These are phyloP conservation scores for Brachionus asplanchnoidis DNA, from an alignment of 1,140 invertebrate genomes.

Conservation along the genomic window DNA sequence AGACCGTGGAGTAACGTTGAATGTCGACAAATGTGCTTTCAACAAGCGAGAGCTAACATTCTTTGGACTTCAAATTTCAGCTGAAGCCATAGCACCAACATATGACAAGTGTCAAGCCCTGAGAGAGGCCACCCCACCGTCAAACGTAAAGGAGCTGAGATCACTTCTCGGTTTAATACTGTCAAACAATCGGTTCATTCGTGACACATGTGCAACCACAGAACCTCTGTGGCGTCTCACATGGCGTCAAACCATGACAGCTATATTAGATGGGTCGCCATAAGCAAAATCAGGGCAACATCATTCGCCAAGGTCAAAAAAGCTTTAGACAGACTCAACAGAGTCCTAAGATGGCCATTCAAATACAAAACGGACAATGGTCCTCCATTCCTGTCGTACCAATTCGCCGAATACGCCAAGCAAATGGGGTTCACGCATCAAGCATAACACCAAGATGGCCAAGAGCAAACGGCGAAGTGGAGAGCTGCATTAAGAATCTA, in stretches of 20 bases:
- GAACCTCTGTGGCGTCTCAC: slow-evolving; percentile 46
- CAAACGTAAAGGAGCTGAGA: slow-evolving; percentile 18
- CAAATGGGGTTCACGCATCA: slow-evolving; percentile 42
- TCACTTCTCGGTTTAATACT: slow-evolving; percentile 2
- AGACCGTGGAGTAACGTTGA: too few relatives aligned
- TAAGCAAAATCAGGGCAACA: background rate
- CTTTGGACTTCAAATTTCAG: slow-evolving; percentile 49
- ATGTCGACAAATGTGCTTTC: background rate
- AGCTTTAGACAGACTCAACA: too few relatives aligned
- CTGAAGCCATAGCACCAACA: slow-evolving; percentile 41
- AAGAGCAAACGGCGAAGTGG: slow-evolving; percentile 43
- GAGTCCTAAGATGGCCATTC: too few relatives aligned
- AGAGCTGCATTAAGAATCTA: slow-evolving; percentile 42
- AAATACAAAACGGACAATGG: slow-evolving; percentile 43
- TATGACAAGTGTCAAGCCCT: slow-evolving; percentile 39
- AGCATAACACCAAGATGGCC: slow-evolving; percentile 43
- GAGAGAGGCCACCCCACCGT: slow-evolving; percentile 34
- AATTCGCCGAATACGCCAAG: slow-evolving; percentile 37
- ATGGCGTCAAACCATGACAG: slow-evolving; percentile 6
- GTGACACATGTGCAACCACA: background rate
- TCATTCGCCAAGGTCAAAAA: background rate
- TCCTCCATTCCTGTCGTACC: slow-evolving; percentile 42
- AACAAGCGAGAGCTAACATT: slow-evolving; percentile 43
- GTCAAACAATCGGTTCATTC: background rate
- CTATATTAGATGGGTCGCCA: background rate